Evolutionary conservation across 2,797 vertebrate species (phyloP).

Genomic region (Amblyraja radiata): DNA sequence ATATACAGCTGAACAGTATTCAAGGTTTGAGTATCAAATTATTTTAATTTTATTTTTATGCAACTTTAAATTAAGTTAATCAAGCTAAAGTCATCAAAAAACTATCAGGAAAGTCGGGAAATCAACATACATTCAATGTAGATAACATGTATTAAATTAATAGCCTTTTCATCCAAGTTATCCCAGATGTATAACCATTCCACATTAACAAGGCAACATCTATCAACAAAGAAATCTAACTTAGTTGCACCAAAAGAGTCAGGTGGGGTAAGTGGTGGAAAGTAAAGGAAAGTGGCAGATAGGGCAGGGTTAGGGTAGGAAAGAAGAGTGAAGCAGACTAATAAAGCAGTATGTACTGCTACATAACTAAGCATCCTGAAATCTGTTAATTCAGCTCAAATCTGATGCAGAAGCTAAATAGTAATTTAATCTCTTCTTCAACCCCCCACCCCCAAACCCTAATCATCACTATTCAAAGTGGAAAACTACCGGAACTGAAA

Average conservation of each 20-base stretch:
- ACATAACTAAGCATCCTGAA: background rate
- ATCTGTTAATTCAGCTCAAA: background rate
- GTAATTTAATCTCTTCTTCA: background rate
- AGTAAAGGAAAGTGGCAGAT: too few relatives aligned
- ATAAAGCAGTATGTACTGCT: background rate
- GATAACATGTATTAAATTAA: too few relatives aligned
- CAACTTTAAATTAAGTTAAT: background rate
- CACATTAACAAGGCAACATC: background rate
- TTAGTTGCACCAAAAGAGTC: too few relatives aligned
- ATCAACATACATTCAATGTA: background rate
- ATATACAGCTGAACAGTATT: background rate
- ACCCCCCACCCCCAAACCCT: too few relatives aligned
- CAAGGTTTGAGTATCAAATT: background rate
- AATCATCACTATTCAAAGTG: conserved; percentile 3
- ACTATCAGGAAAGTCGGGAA: background rate
- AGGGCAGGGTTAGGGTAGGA: background rate
- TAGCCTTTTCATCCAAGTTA: too few relatives aligned
- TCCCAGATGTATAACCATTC: background rate
- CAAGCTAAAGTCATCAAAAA: background rate
- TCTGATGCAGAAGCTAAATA: background rate
- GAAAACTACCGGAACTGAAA: background rate
- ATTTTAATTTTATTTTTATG: background rate
- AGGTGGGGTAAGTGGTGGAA: too few relatives aligned
- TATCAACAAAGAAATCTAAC: too few relatives aligned
- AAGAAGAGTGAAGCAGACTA: background rate